Conservation (phyloP, 2,113 vertebrate genomes). For the Propithecus coquereli region DNA sequence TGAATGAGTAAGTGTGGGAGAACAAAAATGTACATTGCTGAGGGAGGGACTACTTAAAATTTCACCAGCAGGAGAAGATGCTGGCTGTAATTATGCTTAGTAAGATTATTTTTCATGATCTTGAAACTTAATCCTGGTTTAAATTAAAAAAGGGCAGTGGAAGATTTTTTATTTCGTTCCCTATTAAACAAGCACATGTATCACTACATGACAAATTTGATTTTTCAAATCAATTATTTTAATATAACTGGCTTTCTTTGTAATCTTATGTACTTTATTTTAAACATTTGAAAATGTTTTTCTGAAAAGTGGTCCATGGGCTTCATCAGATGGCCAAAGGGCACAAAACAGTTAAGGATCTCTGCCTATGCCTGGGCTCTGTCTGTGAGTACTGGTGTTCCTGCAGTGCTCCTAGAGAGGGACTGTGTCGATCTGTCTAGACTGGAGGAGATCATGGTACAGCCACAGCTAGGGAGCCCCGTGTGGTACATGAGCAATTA, state of each 20-base stretch:
- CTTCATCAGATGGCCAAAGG: neutral
- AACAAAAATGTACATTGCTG: neutral
- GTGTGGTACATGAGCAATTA: conserved; percentile 16
- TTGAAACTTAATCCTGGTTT: neutral
- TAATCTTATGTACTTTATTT: neutral
- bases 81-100: neutral
- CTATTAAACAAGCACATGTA: neutral
- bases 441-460: neutral
- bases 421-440: neutral
- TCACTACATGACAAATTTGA: neutral
- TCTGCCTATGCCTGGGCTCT: neutral
- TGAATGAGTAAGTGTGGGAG: neutral
- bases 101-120: conserved; percentile 22
- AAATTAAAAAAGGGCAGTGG: neutral
- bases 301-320: neutral
- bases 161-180: neutral
- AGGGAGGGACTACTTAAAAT: neutral
- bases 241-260: neutral
- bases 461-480: neutral
- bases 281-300: neutral
- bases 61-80: neutral
- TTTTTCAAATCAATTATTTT: conserved; percentile 22
- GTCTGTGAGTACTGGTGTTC: neutral
- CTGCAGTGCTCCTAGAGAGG: neutral
- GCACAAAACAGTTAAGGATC: neutral